Evolutionary conservation across 2,113 vertebrate genomes (phyloP).

Genomic region (Camelus bactrianus): DNA sequence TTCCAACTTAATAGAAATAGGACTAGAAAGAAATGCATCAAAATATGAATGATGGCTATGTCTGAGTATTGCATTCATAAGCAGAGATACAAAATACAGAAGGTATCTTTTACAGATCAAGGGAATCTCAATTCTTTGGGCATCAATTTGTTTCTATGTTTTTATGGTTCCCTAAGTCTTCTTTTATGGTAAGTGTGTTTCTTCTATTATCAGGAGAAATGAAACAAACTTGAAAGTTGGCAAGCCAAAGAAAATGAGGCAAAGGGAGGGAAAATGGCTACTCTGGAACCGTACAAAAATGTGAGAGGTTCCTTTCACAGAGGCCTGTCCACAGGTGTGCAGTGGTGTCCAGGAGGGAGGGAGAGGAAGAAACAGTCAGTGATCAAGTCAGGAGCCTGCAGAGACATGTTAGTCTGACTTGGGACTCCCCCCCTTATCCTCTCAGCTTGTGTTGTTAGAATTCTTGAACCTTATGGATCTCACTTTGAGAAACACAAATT

Average conservation of each 20-base stretch:
- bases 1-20: conserved; percentile 12
- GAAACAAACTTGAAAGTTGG: conserved; percentile 11
- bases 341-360: not conserved
- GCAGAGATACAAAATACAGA: not conserved
- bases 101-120: not conserved
- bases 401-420: not conserved
- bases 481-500: not conserved
- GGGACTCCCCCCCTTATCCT: not conserved
- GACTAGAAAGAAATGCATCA: not conserved
- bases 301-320: not conserved
- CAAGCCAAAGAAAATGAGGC: conserved; percentile 10
- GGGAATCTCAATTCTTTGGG: not conserved
- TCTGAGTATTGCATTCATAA: not conserved
- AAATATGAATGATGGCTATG: not conserved
- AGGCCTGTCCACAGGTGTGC: not conserved
- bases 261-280: not conserved
- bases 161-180: not conserved
- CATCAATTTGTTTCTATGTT: not conserved
- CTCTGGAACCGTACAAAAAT: not conserved
- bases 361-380: not conserved
- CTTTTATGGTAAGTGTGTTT: not conserved
- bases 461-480: not conserved
- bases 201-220: conserved; percentile 40
- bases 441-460: not conserved
- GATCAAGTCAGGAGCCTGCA: not conserved